A percentile compares a stretch with the other conserved stretches of the same genome.
Conservation (phyloP, 1,140 invertebrate genomes). For the Drosophila willistoni region DNA sequence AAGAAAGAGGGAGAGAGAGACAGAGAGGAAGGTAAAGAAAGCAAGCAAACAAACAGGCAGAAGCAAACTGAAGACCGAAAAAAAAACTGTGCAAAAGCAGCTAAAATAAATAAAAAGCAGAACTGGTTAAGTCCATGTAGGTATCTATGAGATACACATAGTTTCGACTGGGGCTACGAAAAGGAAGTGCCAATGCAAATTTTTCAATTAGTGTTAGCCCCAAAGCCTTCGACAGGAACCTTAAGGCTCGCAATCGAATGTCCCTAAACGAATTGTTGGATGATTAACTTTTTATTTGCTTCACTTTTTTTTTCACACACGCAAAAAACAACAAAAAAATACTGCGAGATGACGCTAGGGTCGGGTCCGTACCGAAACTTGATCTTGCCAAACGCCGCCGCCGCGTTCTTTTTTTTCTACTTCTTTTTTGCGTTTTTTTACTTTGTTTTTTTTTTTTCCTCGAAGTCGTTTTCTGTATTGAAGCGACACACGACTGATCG, state of each 20-base stretch:
- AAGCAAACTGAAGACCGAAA: slow-evolving; percentile 40
- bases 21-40: slow-evolving; percentile 39
- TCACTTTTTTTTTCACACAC: slow-evolving; percentile 38
- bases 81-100: slow-evolving; percentile 61
- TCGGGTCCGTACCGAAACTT: slow-evolving; percentile 57
- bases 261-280: slow-evolving; percentile 14
- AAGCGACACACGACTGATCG: slow-evolving; percentile 68
- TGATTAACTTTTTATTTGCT: slow-evolving; percentile 38
- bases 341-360: slow-evolving; percentile 64
- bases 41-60: slow-evolving; percentile 27
- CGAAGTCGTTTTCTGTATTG: slow-evolving; percentile 28
- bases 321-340: slow-evolving; percentile 37
- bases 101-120: slow-evolving; percentile 69
- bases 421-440: slow-evolving; percentile 30
- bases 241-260: background rate
- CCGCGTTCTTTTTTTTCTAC: slow-evolving; percentile 33
- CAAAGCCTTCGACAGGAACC: background rate
- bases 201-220: background rate
- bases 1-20: slow-evolving; percentile 7
- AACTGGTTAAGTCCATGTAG: slow-evolving; percentile 60
- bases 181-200: slow-evolving; percentile 17
- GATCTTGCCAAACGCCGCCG: slow-evolving; percentile 51
- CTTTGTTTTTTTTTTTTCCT: slow-evolving; percentile 11
- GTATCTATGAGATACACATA: slow-evolving; percentile 62
- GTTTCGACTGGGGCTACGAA: background rate